Base-by-base conservation (phyloP, 2,113 vertebrate species). In the Odocoileus hemionus region DNA sequence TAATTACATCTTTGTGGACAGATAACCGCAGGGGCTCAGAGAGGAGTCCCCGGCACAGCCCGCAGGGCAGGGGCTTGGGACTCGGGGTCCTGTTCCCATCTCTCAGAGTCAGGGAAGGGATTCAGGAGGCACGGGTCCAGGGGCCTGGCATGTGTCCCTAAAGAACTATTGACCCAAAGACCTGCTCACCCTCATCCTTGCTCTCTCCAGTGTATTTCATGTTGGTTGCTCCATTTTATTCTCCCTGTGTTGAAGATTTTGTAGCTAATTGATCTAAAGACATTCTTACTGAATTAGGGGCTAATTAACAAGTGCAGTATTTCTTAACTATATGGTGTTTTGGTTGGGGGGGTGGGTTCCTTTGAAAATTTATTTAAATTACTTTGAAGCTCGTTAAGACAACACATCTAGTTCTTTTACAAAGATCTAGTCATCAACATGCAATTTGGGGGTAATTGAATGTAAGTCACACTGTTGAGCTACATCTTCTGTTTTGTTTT, bases 61-160 rank as follows among this genome's bases (percentile, higher is more conserved):
- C 58, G 12, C 74, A 1, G 50, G 43, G 28, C 28, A 19, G 76
- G 52, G 11, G 26, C 17, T 64, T 13, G 0, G 55, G 3, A 52
- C 2, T 14, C 19, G 50, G n/a, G 26, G 7, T 33, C 80, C 11
- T 9, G 3, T 5, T 26, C 64, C 21, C 21, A 14, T 23, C 28
- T 45, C 39, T 36, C 7, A 50, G 89, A 1, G 2, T 26, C 43
- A 33, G 79, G n/a, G 33, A 16, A 33, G 45, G 57, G 25, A 33
- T 50, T 39, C 0, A 0, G 58, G 26, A 60, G 21, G 25, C 74
- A 33, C 7, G 26, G 78, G 25, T 9, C 1, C 16, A 1, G 1
- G 45, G 7, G 2, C 33, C 33, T 26, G 30, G 11, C 8, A 36
- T 3, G 4, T 9, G 39, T 11, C 58, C 47, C 64, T 7, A 6